Percentiles rank a stretch among this genome's conserved stretches.
Evolutionary conservation across 2,113 vertebrate species (phyloP).

Genomic region (Zapus hudsonius): DNA sequence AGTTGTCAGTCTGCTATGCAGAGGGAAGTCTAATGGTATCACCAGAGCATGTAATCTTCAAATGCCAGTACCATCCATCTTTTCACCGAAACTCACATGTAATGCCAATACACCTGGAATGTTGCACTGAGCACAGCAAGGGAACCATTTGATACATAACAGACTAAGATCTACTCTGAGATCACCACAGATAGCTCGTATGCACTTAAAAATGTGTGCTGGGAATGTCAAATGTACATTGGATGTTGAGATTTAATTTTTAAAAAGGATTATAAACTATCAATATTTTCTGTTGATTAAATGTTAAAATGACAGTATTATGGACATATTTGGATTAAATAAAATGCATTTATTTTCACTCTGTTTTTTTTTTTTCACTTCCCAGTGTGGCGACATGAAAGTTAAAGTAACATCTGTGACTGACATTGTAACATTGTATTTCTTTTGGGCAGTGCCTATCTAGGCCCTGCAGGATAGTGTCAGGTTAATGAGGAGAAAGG

Average conservation of each 20-base stretch:
- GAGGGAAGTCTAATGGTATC: background rate
- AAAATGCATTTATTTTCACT: background rate
- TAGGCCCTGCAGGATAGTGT: background rate
- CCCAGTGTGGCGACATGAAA: background rate
- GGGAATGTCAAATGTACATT: background rate
- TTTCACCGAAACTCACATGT: background rate
- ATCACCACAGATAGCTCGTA: background rate
- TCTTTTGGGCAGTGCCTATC: background rate
- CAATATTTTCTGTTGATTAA: background rate
- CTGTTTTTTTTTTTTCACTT: conserved; percentile 19
- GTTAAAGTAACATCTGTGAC: background rate
- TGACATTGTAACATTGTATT: background rate
- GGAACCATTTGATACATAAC: background rate
- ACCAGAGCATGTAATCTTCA: background rate
- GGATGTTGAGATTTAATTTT: background rate
- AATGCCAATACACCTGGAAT: background rate
- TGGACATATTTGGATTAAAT: background rate
- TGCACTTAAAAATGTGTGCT: background rate
- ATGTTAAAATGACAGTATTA: conserved; percentile 1
- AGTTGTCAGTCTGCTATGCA: background rate
- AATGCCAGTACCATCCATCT: background rate
- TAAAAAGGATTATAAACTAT: background rate
- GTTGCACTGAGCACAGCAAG: background rate
- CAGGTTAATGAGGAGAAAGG: background rate
- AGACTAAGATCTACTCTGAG: background rate